phyloP scores from a whole-genome alignment of 2,888 invertebrate species.

The Himalopsyche tibetana region DNA sequence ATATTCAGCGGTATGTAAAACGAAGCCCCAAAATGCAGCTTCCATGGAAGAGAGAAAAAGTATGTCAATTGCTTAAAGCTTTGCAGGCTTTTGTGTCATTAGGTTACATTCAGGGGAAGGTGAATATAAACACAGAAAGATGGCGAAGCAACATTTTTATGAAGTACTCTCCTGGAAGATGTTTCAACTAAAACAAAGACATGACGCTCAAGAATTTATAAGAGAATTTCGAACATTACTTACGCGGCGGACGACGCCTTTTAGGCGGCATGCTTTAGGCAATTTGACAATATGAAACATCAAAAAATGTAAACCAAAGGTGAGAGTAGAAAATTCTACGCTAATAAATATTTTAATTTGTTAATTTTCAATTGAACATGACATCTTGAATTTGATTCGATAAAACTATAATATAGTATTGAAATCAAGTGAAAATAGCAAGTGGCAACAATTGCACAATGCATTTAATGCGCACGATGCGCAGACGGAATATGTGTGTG shows the following conservation, averaged over 20 bases:
- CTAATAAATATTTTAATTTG: too few relatives aligned
- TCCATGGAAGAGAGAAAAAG: constrained; percentile 7
- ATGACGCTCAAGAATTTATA: neutral
- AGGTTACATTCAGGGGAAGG: constrained; percentile 46
- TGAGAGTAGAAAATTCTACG: too few relatives aligned
- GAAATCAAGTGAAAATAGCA: too few relatives aligned
- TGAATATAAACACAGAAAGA: constrained; percentile 41
- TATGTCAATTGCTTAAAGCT: constrained; percentile 48
- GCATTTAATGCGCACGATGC: too few relatives aligned
- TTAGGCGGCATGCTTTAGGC: neutral
- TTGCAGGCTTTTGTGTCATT: constrained; percentile 48
- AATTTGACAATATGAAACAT: too few relatives aligned
- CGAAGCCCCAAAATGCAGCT: constrained; percentile 36
- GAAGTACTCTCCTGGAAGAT: neutral
- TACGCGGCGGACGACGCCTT: neutral
- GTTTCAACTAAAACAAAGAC: constrained; percentile 9
- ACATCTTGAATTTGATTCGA: too few relatives aligned
- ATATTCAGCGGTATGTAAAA: constrained; percentile 23
- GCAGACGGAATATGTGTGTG: too few relatives aligned
- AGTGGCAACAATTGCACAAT: too few relatives aligned
- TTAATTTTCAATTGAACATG: too few relatives aligned
- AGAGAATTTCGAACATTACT: constrained; percentile 9
- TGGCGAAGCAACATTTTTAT: constrained; percentile 12
- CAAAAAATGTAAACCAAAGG: too few relatives aligned
- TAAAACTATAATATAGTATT: too few relatives aligned